Evolutionary conservation across 2,797 vertebrate genomes (phyloP).

Genomic region (Cuculus canorus): DNA sequence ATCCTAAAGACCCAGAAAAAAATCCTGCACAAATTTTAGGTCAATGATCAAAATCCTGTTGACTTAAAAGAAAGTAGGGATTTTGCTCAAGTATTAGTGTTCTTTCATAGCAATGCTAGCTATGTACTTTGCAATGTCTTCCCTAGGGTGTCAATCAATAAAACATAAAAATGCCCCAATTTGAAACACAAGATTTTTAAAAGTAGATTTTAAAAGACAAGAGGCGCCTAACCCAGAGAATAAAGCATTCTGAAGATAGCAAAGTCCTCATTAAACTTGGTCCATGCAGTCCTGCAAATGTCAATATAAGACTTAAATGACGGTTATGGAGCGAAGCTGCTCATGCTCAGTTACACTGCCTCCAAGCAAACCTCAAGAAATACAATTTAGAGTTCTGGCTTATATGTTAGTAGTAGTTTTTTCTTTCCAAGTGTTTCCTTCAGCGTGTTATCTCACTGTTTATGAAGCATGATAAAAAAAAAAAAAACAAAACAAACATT

Average conservation of each 20-base stretch:
- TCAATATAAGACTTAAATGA: background rate
- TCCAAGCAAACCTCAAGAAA: background rate
- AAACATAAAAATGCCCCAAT: background rate
- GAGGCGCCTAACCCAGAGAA: background rate
- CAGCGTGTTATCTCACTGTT: background rate
- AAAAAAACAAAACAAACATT: too few species aligned
- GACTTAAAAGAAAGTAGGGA: background rate
- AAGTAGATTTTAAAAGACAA: background rate
- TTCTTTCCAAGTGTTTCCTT: background rate
- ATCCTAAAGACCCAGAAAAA: background rate
- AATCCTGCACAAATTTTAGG: background rate
- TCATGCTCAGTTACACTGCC: background rate
- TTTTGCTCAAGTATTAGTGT: background rate
- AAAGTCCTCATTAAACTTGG: background rate
- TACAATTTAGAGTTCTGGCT: background rate
- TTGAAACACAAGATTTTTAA: background rate
- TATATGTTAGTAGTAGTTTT: background rate
- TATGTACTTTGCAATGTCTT: background rate
- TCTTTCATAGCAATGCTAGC: background rate
- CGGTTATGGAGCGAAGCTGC: background rate
- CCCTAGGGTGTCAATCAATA: background rate
- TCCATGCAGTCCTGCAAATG: background rate
- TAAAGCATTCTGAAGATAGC: background rate
- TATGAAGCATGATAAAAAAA: background rate
- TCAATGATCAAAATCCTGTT: background rate